Evolutionary conservation across 2,888 invertebrate species (phyloP), one percentile per base, ranked within the genome.

Genomic region (Xiphydria camelus): DNA sequence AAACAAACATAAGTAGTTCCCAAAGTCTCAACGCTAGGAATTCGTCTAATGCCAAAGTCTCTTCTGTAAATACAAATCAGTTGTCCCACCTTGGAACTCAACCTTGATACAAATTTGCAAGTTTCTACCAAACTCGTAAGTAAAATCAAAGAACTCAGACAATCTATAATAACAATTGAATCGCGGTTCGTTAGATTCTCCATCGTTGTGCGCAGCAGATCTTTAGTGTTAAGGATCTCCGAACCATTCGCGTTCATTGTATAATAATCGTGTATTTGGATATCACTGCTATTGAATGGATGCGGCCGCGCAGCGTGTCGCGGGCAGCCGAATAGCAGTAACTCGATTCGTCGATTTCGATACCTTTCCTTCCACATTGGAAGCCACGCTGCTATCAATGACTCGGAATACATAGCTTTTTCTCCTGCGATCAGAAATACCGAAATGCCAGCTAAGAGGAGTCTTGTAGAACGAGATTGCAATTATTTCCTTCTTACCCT

Each of bases 301-400:
- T 49, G 53, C 4, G 54, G 53, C 32, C 57, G 20, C 10, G 59
- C 66, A 9, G 43, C 37, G 10, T 39, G 45, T 33, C 60, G 64
- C 35, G 71, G 60, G 32, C 53, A 55, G 1, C 67, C 67, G 42
- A 73, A 73, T 6, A 68, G 52, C 21, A 75, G 40, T 21, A 71
- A 37, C 23, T 64, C 53, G 3, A 70, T 47, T 0, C 38, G 43
- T 23, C 43, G 31, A 14, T 53, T 41, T 4, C 53, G 41, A 25
- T 56, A 56, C 37, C 58, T 60, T 18, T 56, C 56, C 38, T 55
- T 59, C 46, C 59, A 62, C 47, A 47, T 53, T 41, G 64, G 54
- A 10, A 74, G 21, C 69, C 73, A 75, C 36, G 70, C 70, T 14
- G 63, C 48, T 4, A 73, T 57, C 4, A 75, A 53, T n/a, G 51